These are phyloP conservation scores for Festucalex cinctus DNA, from an alignment of 2,113 vertebrate species.

Conservation along the genomic window DNA sequence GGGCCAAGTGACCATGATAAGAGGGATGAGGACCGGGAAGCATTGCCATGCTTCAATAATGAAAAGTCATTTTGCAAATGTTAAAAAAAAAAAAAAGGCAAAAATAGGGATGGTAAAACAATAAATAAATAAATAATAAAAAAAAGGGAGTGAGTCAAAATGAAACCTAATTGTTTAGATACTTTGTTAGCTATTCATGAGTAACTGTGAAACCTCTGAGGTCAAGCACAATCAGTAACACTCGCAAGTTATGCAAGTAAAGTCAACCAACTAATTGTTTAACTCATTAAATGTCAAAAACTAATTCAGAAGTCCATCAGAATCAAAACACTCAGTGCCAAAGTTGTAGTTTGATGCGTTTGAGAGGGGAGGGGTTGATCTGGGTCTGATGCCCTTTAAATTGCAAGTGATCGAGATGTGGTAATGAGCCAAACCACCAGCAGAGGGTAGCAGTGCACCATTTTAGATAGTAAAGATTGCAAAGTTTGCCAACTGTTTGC, in stretches of 20 bases:
- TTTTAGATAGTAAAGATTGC: no score
- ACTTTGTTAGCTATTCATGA: neutral
- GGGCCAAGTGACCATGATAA: constrained; percentile 50
- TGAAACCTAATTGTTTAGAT: neutral
- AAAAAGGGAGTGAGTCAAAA: neutral
- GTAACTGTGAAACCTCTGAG: neutral
- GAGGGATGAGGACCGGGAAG: constrained; percentile 26
- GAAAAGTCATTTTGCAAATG: constrained; percentile 29
- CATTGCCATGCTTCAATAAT: constrained; percentile 45
- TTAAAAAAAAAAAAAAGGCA: neutral
- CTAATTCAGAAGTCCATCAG: no score
- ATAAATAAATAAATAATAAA: neutral
- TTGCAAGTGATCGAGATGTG: no score
- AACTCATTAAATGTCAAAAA: no score
- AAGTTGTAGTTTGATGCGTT: no score
- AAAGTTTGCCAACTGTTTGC: no score
- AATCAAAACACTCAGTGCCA: no score
- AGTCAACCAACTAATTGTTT: no score
- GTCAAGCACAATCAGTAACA: neutral
- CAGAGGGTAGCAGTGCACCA: no score
- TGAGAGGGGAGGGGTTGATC: no score
- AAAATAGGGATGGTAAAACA: neutral
- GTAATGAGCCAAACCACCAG: no score
- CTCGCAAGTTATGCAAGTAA: neutral
- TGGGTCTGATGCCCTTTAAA: no score